Evolutionary conservation across 2,113 vertebrate genomes (phyloP), one percentile per base, ranked within the genome.

Genomic region (Cynoglossus semilaevis): DNA sequence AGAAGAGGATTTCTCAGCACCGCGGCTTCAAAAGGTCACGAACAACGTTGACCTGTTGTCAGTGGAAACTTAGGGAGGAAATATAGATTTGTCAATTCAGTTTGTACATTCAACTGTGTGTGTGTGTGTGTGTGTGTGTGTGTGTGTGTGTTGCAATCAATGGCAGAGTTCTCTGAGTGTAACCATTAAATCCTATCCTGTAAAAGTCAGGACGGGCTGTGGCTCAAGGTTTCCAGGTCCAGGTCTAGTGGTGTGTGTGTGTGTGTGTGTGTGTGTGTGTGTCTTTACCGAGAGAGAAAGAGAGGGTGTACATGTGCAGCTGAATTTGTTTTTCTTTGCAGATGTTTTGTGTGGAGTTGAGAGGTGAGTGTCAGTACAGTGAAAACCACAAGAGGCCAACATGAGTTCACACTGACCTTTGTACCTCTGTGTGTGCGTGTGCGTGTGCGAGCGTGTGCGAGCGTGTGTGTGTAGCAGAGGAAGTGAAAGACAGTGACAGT

Each of bases 381-480:
- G 18, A 54, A 57, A 58, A 63, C 58, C 66, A 67, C 29, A 11
- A 45, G 42, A 62, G 43, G 61, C 44, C 61, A 73, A 54, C 56
- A 73, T 50, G 60, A 64, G 70, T 61, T 74, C 60, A 66, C 38
- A 11, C 10, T 53, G 42, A 57, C 17, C 66, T 51, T 8, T 54
- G 15, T 46, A 16, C 41, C 14, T 42, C 19, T 59, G 40, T 41
- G 43, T 54, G 41, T 55, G 38, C 50, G 48, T 29, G 19, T 29
- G n/a, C n/a, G n/a, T n/a, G n/a, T n/a, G n/a, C n/a, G n/a, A n/a
- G n/a, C n/a, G n/a, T n/a, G n/a, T n/a, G n/a, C n/a, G n/a, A n/a
- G 5, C 18, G 17, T 58, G 49, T 9, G 54, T 44, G 37, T 9
- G n/a, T 7, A 8, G 16, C 8, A n/a, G 15, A 45, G 10, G 8